Evolutionary conservation across 2,113 vertebrate species (phyloP).

Genomic region (Carollia perspicillata): DNA sequence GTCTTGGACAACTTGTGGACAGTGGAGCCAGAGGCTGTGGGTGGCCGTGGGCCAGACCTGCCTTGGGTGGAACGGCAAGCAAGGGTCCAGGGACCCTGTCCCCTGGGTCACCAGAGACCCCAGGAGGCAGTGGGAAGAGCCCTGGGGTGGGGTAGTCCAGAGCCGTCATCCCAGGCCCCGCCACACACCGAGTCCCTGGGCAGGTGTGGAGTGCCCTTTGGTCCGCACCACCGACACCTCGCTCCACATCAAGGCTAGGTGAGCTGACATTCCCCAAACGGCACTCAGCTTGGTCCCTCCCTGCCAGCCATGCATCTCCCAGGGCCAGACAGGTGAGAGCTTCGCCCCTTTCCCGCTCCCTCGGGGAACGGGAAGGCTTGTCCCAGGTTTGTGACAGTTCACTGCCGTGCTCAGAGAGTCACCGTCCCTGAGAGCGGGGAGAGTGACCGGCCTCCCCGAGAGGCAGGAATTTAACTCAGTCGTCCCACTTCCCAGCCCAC

Average conservation of each 20-base stretch:
- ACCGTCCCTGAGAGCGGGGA: not conserved
- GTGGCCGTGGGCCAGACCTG: not conserved
- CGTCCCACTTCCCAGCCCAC: not conserved
- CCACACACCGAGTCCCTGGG: too few relatives aligned
- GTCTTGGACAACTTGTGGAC: not conserved
- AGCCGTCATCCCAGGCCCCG: not conserved
- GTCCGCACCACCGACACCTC: not conserved
- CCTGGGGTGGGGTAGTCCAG: not conserved
- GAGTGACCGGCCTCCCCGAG: not conserved
- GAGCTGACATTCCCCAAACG: not conserved
- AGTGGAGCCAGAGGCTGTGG: not conserved
- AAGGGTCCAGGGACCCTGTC: not conserved
- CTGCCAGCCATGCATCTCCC: not conserved
- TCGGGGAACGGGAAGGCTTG: not conserved
- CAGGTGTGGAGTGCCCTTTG: not conserved
- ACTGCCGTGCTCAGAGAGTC: rapidly evolving
- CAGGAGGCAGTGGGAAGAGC: not conserved
- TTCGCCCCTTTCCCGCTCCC: not conserved
- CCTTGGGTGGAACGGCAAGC: not conserved
- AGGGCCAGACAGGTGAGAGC: not conserved
- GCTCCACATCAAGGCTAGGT: not conserved
- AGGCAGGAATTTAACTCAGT: not conserved
- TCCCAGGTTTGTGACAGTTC: not conserved
- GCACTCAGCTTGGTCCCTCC: not conserved
- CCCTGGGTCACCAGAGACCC: not conserved